phyloP scores from a whole-genome alignment of 2,888 invertebrate genomes.

The Cephus spinipes region DNA sequence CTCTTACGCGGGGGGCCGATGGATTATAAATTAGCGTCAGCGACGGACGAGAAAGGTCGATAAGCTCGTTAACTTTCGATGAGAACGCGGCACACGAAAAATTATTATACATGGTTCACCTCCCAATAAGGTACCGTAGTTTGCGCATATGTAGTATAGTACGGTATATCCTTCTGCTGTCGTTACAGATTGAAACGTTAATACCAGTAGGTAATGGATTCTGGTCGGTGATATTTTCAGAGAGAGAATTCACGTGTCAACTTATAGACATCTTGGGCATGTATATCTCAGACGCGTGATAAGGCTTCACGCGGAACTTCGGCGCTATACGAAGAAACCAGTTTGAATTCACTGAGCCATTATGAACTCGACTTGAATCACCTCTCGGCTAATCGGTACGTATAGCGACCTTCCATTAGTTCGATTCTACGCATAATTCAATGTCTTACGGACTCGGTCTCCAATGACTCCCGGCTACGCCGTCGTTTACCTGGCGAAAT shows the following conservation, averaged over 20 bases:
- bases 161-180: background rate
- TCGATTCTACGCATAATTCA: slow-evolving; percentile 53
- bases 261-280: background rate
- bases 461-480: background rate
- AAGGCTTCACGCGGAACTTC: background rate
- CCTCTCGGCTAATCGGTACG: slow-evolving; percentile 54
- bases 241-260: slow-evolving; percentile 5
- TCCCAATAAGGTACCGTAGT: background rate
- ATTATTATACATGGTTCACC: background rate
- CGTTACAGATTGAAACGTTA: slow-evolving; percentile 6
- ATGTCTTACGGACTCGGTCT: slow-evolving; percentile 20
- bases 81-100: slow-evolving; percentile 10
- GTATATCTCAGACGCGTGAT: background rate
- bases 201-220: slow-evolving; percentile 2
- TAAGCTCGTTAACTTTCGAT: slow-evolving; percentile 12
- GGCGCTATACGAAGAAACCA: slow-evolving; percentile 34
- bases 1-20: background rate
- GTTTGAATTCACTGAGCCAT: slow-evolving; percentile 52
- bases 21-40: background rate
- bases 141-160: background rate
- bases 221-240: background rate
- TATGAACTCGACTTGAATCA: slow-evolving; percentile 52
- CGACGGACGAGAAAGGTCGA: slow-evolving; percentile 2
- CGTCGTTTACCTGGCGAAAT: background rate
- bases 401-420: slow-evolving; percentile 54